Base-by-base conservation (phyloP, 2,888 invertebrate genomes). In the Mythimna lalbum region DNA sequence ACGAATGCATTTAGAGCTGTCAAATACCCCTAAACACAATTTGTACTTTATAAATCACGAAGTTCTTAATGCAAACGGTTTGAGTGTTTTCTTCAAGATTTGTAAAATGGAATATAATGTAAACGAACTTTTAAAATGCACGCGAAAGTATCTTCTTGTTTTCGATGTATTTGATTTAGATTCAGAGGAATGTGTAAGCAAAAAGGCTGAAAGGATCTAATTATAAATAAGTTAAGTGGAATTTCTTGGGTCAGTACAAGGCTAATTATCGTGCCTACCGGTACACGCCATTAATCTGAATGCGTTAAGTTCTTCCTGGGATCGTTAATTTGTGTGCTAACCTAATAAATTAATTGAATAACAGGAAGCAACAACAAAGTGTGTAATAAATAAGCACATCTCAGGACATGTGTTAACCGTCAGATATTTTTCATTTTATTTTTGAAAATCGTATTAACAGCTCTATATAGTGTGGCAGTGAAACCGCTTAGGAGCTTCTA, bases 291-390 rank as follows among this genome's bases (percentile, higher is more conserved):
- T 92, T 90, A 90, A 92, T 91, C 87, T 89, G 76, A 81, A 86
- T 83, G 86, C 88, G 86, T 90, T 93, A 90, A 91, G 89, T 90
- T 92, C 92, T 93, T 94, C 94, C 92, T 92, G 91, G 88, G 89
- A 90, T 88, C 85, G 91, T 91, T 91, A 93, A 94, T 94, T 93
- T 92, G 89, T 91, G 88, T 90, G 89, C 88, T 91, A 92, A 92
- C 90, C 91, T 87, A 91, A 92, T 95, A 94, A 95, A 94, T 94
- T 93, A 93, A 92, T 93, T 93, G 91, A 89, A 88, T 85, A 91
- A 88, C 90, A 91, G 92, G 93, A 93, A 92, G 91, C 86, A 84
- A 88, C 90, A 91, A 93, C 91, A 92, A 93, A 94, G 92, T 93
- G 91, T 87, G 88, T 87, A 91, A 93, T 94, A 94, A 94, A 95